phyloP scores from a whole-genome alignment of 2,113 vertebrate genomes.

The Piprites chloris region DNA sequence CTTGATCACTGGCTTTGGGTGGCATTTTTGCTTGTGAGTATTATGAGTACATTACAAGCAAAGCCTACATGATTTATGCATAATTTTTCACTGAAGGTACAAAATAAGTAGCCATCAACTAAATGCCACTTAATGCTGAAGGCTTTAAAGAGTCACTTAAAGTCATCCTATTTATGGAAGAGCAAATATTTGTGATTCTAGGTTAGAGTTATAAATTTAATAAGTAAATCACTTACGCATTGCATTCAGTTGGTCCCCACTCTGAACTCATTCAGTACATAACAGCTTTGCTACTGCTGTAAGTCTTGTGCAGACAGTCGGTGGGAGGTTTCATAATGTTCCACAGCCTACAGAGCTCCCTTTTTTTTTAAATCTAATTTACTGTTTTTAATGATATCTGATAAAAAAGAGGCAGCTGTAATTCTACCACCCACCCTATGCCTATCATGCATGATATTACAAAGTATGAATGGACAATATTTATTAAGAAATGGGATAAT shows the following conservation, averaged over 20 bases:
- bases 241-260: background rate
- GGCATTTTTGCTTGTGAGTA: constrained; percentile 28
- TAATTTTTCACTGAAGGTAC: constrained; percentile 30
- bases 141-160: constrained; percentile 1
- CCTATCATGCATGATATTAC: background rate
- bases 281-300: constrained; percentile 1
- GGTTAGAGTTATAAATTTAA: background rate
- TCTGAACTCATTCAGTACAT: background rate
- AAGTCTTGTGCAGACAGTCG: constrained; percentile 35
- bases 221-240: background rate
- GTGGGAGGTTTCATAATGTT: constrained; percentile 38
- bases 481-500: background rate
- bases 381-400: constrained; percentile 25
- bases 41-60: constrained; percentile 24
- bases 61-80: constrained; percentile 34
- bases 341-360: constrained; percentile 28
- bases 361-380: constrained; percentile 25
- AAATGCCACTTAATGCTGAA: constrained; percentile 38
- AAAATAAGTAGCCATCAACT: constrained; percentile 43
- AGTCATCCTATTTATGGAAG: background rate
- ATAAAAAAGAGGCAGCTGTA: constrained; percentile 8
- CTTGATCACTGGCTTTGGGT: background rate
- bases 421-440: background rate
- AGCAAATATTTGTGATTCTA: constrained; percentile 3
- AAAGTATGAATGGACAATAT: background rate